Evolutionary conservation across 2,888 invertebrate genomes (phyloP).

Genomic region (Apoda limacodes): DNA sequence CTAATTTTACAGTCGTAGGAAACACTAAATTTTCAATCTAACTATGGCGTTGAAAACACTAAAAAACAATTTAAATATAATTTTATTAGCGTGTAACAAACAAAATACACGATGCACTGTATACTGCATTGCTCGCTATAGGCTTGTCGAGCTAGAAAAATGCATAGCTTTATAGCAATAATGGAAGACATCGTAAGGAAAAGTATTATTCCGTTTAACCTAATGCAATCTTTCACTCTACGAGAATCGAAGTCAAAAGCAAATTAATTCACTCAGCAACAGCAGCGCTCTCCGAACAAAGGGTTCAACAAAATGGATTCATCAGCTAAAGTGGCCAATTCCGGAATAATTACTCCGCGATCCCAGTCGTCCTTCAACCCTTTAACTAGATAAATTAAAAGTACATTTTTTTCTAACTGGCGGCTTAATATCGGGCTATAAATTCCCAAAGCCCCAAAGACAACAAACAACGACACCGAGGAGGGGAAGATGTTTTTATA

Average conservation of each 20-base stretch:
- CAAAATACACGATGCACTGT: too few relatives aligned
- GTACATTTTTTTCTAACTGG: constrained; percentile 68
- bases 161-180: too few relatives aligned
- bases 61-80: too few relatives aligned
- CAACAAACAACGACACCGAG: constrained; percentile 55
- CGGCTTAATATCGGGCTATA: constrained; percentile 59
- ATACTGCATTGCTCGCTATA: too few relatives aligned
- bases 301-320: constrained; percentile 58
- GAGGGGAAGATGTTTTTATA: constrained; percentile 67
- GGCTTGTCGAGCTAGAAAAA: too few relatives aligned
- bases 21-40: too few relatives aligned
- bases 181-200: too few relatives aligned
- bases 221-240: constrained; percentile 59
- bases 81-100: too few relatives aligned
- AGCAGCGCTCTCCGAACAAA: constrained; percentile 45
- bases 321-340: constrained; percentile 70
- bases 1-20: too few relatives aligned
- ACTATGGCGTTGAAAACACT: too few relatives aligned
- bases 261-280: constrained; percentile 62
- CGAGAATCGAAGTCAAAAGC: constrained; percentile 47
- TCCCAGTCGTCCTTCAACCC: constrained; percentile 66
- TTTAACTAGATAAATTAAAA: constrained; percentile 71
- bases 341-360: constrained; percentile 66
- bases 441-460: constrained; percentile 68
- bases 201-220: too few relatives aligned